Percentiles rank a stretch among this genome's conserved stretches.
Evolutionary conservation across 1,140 invertebrate species (phyloP).

Genomic region (Platorchestia sp.): DNA sequence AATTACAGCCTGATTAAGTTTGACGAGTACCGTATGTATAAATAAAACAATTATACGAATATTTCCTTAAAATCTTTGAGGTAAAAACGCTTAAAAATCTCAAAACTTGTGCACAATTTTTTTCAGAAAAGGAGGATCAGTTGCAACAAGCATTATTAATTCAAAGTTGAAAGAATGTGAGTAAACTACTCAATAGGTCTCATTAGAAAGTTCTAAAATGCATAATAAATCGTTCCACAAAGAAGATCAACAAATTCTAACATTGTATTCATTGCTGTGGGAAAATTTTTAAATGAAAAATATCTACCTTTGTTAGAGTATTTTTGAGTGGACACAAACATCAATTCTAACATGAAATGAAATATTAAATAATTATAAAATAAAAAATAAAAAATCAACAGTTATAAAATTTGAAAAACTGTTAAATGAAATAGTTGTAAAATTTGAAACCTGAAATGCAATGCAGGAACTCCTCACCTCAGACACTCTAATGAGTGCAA

Average conservation of each 20-base stretch:
- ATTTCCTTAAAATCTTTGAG: no score
- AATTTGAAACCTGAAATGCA: not conserved
- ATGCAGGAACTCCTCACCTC: not conserved
- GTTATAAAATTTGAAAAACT: no score
- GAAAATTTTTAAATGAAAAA: not conserved
- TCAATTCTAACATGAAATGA: not conserved
- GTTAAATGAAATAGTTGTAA: no score
- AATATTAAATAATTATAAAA: not conserved
- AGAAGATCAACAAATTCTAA: not conserved
- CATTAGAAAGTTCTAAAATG: not conserved
- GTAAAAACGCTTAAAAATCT: no score
- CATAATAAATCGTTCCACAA: not conserved
- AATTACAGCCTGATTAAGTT: not conserved
- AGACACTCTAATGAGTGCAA: not conserved
- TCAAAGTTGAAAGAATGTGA: not conserved
- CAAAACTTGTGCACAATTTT: no score
- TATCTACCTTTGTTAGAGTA: not conserved
- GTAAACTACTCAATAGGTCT: not conserved
- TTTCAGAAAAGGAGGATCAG: not conserved
- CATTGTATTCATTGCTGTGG: no score
- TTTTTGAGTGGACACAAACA: not conserved
- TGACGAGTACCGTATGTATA: not conserved
- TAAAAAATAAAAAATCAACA: not conserved
- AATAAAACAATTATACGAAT: no score
- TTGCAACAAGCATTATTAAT: not conserved